Conservation (phyloP, 2,113 vertebrate species). For the Sinosuthora webbiana region DNA sequence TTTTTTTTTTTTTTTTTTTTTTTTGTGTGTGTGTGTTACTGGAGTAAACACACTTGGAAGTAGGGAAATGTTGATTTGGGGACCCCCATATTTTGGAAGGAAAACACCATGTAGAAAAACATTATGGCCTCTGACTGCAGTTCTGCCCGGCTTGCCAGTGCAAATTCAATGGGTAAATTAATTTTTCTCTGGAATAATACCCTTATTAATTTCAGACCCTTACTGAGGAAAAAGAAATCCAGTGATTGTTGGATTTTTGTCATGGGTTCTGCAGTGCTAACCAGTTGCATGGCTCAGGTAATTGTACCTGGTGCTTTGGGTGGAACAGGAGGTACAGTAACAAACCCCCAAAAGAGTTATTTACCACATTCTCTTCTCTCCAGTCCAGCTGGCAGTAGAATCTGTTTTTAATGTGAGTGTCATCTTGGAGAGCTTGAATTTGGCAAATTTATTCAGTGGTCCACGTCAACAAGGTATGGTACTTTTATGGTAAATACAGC, state of each 20-base stretch:
- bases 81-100: not conserved
- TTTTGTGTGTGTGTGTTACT: not conserved
- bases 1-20: too few relatives aligned
- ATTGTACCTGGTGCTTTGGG: not conserved
- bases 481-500: not conserved
- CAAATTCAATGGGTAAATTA: not conserved
- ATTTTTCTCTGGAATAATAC: constrained; percentile 5
- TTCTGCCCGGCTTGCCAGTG: not conserved
- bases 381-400: not conserved
- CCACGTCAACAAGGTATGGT: not conserved
- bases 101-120: not conserved
- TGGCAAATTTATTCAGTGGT: not conserved
- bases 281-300: not conserved
- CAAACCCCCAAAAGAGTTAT: not conserved
- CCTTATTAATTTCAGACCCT: not conserved
- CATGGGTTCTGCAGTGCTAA: not conserved
- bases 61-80: not conserved
- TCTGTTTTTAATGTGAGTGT: not conserved
- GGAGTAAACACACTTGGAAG: not conserved
- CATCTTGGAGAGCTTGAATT: not conserved
- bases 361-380: not conserved
- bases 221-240: not conserved
- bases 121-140: not conserved
- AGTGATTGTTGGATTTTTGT: not conserved
- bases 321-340: not conserved